Evolutionary conservation across 2,797 vertebrate genomes (phyloP).

Genomic region (Acrossocheilus fasciatus): DNA sequence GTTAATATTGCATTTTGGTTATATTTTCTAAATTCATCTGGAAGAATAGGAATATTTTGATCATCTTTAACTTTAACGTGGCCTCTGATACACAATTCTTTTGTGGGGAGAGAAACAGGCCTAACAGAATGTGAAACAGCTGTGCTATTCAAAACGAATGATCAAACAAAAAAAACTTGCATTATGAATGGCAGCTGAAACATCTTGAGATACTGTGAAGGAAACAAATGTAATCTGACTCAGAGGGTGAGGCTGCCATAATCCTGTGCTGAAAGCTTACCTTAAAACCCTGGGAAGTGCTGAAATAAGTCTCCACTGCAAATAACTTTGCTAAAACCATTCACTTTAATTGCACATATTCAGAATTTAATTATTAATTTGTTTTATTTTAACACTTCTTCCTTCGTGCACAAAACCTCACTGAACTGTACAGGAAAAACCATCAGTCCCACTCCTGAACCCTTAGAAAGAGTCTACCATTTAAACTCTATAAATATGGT

Average conservation of each 20-base stretch:
- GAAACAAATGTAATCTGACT: slow-evolving; percentile 41
- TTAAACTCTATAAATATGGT: neutral
- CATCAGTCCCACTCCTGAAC: neutral
- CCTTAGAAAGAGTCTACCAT: neutral
- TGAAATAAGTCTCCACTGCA: slow-evolving; percentile 20
- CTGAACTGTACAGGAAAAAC: neutral
- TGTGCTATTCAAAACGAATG: neutral
- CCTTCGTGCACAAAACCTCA: neutral
- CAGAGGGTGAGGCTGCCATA: slow-evolving; percentile 36
- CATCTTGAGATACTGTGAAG: slow-evolving; percentile 27
- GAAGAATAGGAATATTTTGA: neutral
- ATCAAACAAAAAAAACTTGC: neutral
- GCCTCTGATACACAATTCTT: neutral
- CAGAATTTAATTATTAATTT: neutral
- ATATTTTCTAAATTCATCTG: neutral
- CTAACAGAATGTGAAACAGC: neutral
- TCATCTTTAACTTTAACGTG: neutral
- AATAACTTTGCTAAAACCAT: neutral
- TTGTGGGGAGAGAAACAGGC: neutral
- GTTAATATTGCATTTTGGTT: neutral
- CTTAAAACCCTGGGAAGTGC: slow-evolving; percentile 25
- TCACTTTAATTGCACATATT: neutral
- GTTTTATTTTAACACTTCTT: neutral
- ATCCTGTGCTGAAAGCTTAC: slow-evolving; percentile 42
- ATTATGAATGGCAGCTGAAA: slow-evolving; percentile 16